Percentiles rank a stretch among this genome's conserved stretches.
These are phyloP conservation scores for Drosophila paramelanica DNA, from an alignment of 2,888 invertebrate species.

Conservation along the genomic window DNA sequence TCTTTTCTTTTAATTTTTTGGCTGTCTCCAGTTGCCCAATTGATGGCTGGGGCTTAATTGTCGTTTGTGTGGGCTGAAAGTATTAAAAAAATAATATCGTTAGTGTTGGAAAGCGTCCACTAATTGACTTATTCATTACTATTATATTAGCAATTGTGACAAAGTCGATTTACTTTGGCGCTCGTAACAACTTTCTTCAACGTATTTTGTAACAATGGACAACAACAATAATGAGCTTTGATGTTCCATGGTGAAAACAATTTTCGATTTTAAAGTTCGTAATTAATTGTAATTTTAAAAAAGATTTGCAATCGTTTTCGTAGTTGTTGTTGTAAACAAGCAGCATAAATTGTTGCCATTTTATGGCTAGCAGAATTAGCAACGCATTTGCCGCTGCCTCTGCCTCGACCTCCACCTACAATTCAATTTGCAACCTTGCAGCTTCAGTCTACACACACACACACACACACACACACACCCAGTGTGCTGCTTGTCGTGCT, in stretches of 20 bases:
- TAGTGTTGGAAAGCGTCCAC: conserved; percentile 52
- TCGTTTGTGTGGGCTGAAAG: conserved; percentile 53
- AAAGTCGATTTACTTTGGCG: conserved; percentile 39
- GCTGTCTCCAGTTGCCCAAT: conserved; percentile 31
- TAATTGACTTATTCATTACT: conserved; percentile 59
- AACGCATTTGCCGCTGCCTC: conserved; percentile 47
- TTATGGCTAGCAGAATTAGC: conserved; percentile 61
- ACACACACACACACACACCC: conserved; percentile 9
- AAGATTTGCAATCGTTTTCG: conserved; percentile 30
- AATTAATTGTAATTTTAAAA: conserved; percentile 71
- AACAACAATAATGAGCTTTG: conserved; percentile 13
- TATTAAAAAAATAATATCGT: conserved; percentile 50
- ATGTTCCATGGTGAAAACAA: conserved; percentile 54
- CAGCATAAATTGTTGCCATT: conserved; percentile 58
- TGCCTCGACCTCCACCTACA: conserved; percentile 71
- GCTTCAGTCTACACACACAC: conserved; percentile 29
- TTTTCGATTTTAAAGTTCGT: conserved; percentile 57
- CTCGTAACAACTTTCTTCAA: conserved; percentile 56
- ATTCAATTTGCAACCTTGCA: conserved; percentile 68
- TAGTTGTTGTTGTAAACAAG: conserved; percentile 15
- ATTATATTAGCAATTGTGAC: conserved; percentile 37
- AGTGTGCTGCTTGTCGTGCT: conserved; percentile 21
- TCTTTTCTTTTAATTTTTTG: conserved; percentile 3
- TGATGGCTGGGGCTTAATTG: conserved; percentile 24
- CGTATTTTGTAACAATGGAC: conserved; percentile 21